Evolutionary conservation across 2,113 vertebrate genomes (phyloP).

Genomic region (Pelusios castaneus): DNA sequence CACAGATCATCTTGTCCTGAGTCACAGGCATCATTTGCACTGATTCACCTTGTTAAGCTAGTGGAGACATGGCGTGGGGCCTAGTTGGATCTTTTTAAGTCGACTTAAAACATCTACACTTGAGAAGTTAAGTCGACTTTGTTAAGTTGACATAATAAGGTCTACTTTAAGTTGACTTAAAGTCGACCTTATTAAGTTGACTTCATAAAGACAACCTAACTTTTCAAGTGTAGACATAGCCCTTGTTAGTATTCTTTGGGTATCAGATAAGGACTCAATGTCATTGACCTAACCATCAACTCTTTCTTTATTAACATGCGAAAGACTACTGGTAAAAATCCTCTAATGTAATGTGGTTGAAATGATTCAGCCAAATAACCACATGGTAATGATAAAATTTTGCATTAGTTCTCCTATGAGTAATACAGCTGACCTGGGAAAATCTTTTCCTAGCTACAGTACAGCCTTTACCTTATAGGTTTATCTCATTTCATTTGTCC

Average conservation of each 20-base stretch:
- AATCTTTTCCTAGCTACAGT: conserved; percentile 59
- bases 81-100: too few species aligned
- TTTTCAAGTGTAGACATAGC: too few species aligned
- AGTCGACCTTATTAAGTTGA: too few species aligned
- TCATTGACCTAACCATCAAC: neutral
- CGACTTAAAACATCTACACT: too few species aligned
- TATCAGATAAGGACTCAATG: neutral
- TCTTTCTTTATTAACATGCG: neutral
- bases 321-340: neutral
- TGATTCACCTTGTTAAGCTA: too few species aligned
- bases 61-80: too few species aligned
- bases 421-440: conserved; percentile 44
- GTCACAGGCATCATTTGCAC: too few species aligned
- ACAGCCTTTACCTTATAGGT: conserved; percentile 46
- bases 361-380: neutral
- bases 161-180: too few species aligned
- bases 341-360: neutral
- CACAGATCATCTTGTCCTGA: too few species aligned
- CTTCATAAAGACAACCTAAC: too few species aligned
- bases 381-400: neutral
- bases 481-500: conserved; percentile 64
- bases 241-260: accelerated
- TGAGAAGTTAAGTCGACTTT: too few species aligned
- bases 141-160: too few species aligned
- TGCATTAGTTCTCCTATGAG: conserved; percentile 49